Evolutionary conservation across 2,888 invertebrate species (phyloP).

Genomic region (Mystacides longicornis): DNA sequence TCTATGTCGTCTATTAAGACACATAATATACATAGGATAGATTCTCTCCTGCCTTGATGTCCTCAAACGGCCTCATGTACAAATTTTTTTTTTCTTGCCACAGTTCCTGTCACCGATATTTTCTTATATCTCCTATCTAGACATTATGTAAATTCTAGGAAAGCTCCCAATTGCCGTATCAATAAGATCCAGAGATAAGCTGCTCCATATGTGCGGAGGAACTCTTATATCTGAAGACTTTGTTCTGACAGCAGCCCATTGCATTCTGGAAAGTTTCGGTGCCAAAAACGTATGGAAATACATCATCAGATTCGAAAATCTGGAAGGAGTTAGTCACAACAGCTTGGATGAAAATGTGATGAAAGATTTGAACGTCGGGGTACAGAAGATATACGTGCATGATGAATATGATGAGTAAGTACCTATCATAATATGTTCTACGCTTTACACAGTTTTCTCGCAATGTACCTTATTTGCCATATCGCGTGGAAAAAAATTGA

Average conservation of each 20-base stretch:
- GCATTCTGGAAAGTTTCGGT: slow-evolving; percentile 29
- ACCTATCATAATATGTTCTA: background rate
- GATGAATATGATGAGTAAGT: background rate
- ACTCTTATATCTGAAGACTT: slow-evolving; percentile 33
- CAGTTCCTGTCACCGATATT: too few species aligned
- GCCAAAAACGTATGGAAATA: slow-evolving; percentile 1
- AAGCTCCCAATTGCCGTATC: slow-evolving; percentile 36
- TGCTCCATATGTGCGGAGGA: slow-evolving; percentile 38
- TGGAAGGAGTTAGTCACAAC: slow-evolving; percentile 28
- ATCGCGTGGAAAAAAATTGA: too few species aligned
- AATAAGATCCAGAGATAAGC: slow-evolving; percentile 33
- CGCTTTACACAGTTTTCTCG: too few species aligned
- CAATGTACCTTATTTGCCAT: too few species aligned
- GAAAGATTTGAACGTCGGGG: background rate
- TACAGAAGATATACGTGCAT: slow-evolving; percentile 1
- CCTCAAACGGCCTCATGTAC: too few species aligned
- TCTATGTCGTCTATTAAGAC: too few species aligned
- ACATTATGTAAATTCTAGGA: too few species aligned
- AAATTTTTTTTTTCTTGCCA: too few species aligned
- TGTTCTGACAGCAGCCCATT: slow-evolving; percentile 43
- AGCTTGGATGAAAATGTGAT: slow-evolving; percentile 4
- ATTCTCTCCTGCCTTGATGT: too few species aligned
- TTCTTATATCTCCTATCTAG: too few species aligned
- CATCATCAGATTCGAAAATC: background rate
- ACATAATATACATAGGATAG: too few species aligned